These are phyloP conservation scores for Upupa epops DNA, from an alignment of 2,113 vertebrate species.

Conservation along the genomic window DNA sequence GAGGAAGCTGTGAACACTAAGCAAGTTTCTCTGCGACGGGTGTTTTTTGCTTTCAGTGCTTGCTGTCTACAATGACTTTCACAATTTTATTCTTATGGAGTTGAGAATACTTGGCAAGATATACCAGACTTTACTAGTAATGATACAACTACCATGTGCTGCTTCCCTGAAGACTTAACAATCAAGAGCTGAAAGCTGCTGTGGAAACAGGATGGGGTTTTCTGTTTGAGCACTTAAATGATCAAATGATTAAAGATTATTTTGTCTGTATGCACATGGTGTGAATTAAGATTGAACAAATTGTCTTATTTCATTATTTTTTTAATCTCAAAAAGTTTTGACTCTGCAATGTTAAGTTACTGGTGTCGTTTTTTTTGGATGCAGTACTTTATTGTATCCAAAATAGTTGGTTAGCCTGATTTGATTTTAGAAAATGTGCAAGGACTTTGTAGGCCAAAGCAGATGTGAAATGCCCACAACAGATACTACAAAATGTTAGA, in stretches of 20 bases:
- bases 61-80: not conserved
- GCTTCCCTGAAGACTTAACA: not conserved
- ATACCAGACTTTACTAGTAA: not conserved
- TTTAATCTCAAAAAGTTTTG: not conserved
- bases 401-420: not conserved
- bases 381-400: not conserved
- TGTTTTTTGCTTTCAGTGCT: not conserved
- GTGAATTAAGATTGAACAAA: not conserved
- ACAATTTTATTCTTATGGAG: not conserved
- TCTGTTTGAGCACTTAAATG: not conserved
- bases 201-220: not conserved
- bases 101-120: not conserved
- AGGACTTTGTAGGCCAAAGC: not conserved
- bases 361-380: not conserved
- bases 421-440: not conserved
- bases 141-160: rapidly evolving
- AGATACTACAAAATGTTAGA: not conserved
- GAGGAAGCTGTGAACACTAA: rapidly evolving
- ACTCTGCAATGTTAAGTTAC: not conserved
- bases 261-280: not conserved
- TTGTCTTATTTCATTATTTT: not conserved
- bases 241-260: not conserved
- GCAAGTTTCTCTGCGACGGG: rapidly evolving
- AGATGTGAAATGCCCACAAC: not conserved
- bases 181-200: not conserved